phyloP scores from a whole-genome alignment of 2,888 invertebrate species.

The Brassicogethes aeneus region DNA sequence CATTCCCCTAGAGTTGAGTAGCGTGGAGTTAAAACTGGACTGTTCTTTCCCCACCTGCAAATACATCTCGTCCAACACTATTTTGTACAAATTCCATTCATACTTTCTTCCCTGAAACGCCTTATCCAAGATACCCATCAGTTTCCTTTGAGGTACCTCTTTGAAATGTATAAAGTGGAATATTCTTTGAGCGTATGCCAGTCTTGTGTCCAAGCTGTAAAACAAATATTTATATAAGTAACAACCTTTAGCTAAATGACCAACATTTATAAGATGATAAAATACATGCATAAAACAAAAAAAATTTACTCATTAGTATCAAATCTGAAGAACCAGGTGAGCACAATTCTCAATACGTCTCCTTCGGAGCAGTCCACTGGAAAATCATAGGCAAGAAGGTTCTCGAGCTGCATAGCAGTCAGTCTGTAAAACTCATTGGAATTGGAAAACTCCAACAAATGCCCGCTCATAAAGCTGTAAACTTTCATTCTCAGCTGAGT shows the following conservation, averaged over 20 bases:
- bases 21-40: constrained; percentile 17
- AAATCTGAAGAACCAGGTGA: constrained; percentile 50
- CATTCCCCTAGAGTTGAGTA: constrained; percentile 59
- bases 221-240: no score
- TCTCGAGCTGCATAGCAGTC: constrained; percentile 51
- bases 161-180: constrained; percentile 43
- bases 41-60: constrained; percentile 22
- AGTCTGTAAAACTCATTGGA: constrained; percentile 53
- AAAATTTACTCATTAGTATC: constrained; percentile 32
- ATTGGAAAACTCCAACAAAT: constrained; percentile 51
- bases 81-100: constrained; percentile 35
- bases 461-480: constrained; percentile 56
- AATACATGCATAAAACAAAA: background rate
- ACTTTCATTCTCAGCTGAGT: constrained; percentile 49
- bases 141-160: constrained; percentile 36
- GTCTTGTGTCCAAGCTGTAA: constrained; percentile 35
- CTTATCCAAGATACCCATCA: constrained; percentile 28
- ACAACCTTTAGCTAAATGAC: no score
- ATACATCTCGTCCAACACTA: constrained; percentile 37
- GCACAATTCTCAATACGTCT: constrained; percentile 49
- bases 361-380: constrained; percentile 60
- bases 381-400: constrained; percentile 54
- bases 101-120: constrained; percentile 26
- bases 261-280: constrained; percentile 1
- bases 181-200: constrained; percentile 39